These are phyloP conservation scores for Macropodus opercularis DNA, from an alignment of 2,797 vertebrate species.

Conservation along the genomic window DNA sequence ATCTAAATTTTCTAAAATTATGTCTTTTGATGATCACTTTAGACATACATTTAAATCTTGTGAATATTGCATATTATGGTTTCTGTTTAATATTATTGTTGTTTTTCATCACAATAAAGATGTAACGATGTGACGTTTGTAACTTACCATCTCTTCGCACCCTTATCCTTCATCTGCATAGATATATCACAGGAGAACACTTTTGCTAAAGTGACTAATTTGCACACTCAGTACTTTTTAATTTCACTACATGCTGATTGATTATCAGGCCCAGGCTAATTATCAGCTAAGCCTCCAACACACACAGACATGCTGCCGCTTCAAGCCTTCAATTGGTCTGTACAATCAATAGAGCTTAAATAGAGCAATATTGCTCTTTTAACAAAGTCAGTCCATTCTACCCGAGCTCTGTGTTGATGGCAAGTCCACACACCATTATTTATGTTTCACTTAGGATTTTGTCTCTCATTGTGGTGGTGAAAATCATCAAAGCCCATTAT, in stretches of 20 bases:
- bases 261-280: slow-evolving; percentile 58
- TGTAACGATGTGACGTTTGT: slow-evolving; percentile 1
- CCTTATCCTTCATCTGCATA: slow-evolving; percentile 3
- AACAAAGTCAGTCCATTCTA: slow-evolving; percentile 13
- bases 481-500: slow-evolving; percentile 33
- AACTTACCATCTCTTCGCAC: background rate
- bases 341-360: slow-evolving; percentile 45
- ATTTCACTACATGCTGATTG: slow-evolving; percentile 38
- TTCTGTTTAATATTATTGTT: background rate
- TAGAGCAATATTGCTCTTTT: slow-evolving; percentile 5
- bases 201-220: slow-evolving; percentile 16
- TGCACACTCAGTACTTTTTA: slow-evolving; percentile 26
- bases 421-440: slow-evolving; percentile 50
- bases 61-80: background rate
- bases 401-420: slow-evolving; percentile 9
- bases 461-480: slow-evolving; percentile 29
- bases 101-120: background rate
- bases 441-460: slow-evolving; percentile 34
- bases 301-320: slow-evolving; percentile 6
- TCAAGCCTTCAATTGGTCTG: slow-evolving; percentile 27
- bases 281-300: slow-evolving; percentile 39
- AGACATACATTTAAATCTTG: too few species aligned
- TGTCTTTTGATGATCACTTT: too few species aligned
- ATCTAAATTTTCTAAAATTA: too few species aligned
- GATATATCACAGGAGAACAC: slow-evolving; percentile 6